Evolutionary conservation across 53 echinoderm and acorn worm species (phyloP).

Genomic region (Echinometra lucunter): DNA sequence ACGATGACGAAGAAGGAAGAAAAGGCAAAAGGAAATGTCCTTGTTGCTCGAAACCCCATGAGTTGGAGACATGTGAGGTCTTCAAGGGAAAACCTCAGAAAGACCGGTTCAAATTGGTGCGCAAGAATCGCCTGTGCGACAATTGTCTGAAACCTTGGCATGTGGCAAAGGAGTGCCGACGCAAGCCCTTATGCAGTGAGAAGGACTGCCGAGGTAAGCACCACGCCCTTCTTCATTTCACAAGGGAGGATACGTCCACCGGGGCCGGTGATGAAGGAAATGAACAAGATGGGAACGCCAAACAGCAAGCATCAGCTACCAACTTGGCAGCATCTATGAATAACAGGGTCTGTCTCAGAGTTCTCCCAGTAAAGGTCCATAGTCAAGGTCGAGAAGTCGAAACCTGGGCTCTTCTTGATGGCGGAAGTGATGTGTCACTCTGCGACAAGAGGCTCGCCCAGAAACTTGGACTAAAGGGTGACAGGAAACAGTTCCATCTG

Average conservation of each 20-base stretch:
- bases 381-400: neutral
- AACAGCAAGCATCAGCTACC: neutral
- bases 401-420: conserved; percentile 43
- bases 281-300: neutral
- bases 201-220: conserved; percentile 73
- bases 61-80: conserved; percentile 29
- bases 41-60: conserved; percentile 44
- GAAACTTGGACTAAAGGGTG: conserved; percentile 68
- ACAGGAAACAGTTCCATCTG: conserved; percentile 67
- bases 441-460: conserved; percentile 78
- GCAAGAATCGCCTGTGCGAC: conserved; percentile 67
- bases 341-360: conserved; percentile 23
- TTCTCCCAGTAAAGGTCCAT: conserved; percentile 35
- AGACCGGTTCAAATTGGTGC: conserved; percentile 52
- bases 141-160: conserved; percentile 72
- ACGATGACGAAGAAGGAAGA: too few relatives aligned
- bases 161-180: conserved; percentile 64
- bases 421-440: conserved; percentile 73
- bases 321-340: neutral
- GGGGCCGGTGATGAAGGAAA: conserved; percentile 33
- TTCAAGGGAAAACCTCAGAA: conserved; percentile 54
- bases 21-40: neutral
- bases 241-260: neutral
- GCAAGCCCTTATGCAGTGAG: conserved; percentile 36
- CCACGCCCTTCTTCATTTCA: conserved; percentile 71